phyloP scores from a whole-genome alignment of 2,888 invertebrate genomes.

The Papilio gigon region DNA sequence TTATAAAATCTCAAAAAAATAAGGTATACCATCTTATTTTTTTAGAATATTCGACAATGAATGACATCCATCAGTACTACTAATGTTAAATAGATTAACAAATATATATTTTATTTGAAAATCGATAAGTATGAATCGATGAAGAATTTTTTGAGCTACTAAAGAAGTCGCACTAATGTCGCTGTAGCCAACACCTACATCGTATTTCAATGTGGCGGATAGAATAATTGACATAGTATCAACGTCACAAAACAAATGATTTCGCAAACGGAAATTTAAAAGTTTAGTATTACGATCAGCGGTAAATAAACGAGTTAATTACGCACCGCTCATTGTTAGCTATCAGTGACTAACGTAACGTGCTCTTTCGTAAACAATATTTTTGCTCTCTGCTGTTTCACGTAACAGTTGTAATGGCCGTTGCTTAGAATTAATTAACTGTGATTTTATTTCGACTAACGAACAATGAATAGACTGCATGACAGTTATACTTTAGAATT shows the following conservation, averaged over 20 bases:
- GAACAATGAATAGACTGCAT: neutral
- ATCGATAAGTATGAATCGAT: too few relatives aligned
- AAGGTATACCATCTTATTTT: neutral
- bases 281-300: constrained; percentile 11
- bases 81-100: too few relatives aligned
- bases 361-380: constrained; percentile 39
- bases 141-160: too few relatives aligned
- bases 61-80: too few relatives aligned
- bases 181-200: too few relatives aligned
- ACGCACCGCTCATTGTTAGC: constrained; percentile 32
- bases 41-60: neutral
- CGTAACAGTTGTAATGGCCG: constrained; percentile 25
- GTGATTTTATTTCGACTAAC: constrained; percentile 18
- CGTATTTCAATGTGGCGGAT: too few relatives aligned
- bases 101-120: neutral
- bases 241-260: neutral
- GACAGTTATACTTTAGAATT: too few relatives aligned
- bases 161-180: too few relatives aligned
- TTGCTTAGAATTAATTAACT: constrained; percentile 7
- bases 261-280: constrained; percentile 1
- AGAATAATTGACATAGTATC: too few relatives aligned
- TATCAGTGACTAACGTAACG: constrained; percentile 35
- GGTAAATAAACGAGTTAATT: constrained; percentile 27
- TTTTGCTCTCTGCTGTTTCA: constrained; percentile 35
- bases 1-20: constrained; percentile 4